Evolutionary conservation across 2,797 vertebrate species (phyloP).

Genomic region (Lindbergichthys nudifrons): DNA sequence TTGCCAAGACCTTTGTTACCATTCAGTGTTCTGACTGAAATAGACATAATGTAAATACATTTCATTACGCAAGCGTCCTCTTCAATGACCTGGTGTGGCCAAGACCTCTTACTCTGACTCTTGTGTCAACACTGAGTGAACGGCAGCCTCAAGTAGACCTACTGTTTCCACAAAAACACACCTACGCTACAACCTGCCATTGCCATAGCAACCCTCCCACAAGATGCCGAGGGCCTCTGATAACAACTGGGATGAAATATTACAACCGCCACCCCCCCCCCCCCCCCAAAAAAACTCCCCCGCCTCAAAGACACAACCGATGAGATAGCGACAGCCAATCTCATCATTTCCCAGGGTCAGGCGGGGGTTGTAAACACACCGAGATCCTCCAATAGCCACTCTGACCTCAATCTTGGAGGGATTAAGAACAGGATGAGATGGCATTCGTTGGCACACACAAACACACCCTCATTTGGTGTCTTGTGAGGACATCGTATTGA

Average conservation of each 20-base stretch:
- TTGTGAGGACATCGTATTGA: constrained; percentile 21
- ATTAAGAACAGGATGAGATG: constrained; percentile 70
- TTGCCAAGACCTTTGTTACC: not conserved
- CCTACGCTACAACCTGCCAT: constrained; percentile 81
- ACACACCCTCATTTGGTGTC: constrained; percentile 11
- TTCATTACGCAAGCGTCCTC: not conserved
- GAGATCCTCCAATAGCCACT: constrained; percentile 62
- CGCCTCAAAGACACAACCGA: constrained; percentile 34
- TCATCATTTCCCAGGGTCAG: constrained; percentile 48
- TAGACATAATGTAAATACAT: not conserved
- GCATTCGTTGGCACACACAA: constrained; percentile 50
- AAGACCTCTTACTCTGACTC: constrained; percentile 31
- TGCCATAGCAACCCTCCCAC: constrained; percentile 81
- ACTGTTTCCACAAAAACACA: constrained; percentile 77
- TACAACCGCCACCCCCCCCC: constrained; percentile 50
- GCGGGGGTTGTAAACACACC: constrained; percentile 61
- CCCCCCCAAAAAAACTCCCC: constrained; percentile 15
- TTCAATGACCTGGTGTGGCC: constrained; percentile 19
- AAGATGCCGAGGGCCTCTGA: constrained; percentile 56
- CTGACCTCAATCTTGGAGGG: constrained; percentile 80
- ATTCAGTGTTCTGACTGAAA: not conserved
- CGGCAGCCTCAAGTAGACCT: constrained; percentile 42
- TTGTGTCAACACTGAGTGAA: constrained; percentile 57
- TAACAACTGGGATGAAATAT: constrained; percentile 69
- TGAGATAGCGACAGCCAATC: constrained; percentile 41